These are phyloP conservation scores for Cheilosia urbana DNA, from an alignment of 2,888 invertebrate genomes.

Conservation along the genomic window DNA sequence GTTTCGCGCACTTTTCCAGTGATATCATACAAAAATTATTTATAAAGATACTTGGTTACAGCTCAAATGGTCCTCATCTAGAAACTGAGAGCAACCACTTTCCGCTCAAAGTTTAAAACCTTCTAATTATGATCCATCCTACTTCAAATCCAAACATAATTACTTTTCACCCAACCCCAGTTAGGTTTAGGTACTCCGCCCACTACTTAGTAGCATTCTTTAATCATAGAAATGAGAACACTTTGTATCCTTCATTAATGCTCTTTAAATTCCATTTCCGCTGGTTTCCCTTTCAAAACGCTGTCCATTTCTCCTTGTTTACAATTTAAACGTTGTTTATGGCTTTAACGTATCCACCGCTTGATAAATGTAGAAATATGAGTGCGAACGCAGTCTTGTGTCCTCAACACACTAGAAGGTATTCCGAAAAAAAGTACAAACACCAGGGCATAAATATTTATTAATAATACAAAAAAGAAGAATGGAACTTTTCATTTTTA, in stretches of 20 bases:
- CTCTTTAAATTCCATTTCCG: conserved; percentile 34
- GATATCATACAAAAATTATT: no score
- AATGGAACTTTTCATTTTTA: conserved; percentile 14
- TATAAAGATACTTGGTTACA: no score
- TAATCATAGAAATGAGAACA: conserved; percentile 22
- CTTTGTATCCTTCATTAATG: conserved; percentile 35
- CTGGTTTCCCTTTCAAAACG: conserved; percentile 12
- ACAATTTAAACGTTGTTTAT: conserved; percentile 59
- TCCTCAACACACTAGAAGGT: conserved; percentile 2
- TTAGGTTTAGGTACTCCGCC: background rate
- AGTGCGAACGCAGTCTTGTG: conserved; percentile 29
- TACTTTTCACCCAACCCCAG: background rate
- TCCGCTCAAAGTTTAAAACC: no score
- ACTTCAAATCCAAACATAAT: background rate
- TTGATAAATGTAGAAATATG: conserved; percentile 46
- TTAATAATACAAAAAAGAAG: conserved; percentile 43
- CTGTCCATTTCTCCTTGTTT: conserved; percentile 48
- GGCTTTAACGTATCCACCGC: background rate
- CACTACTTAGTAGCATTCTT: background rate
- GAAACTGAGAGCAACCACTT: no score
- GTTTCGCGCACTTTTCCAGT: no score
- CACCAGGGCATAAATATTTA: conserved; percentile 35
- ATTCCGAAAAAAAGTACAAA: background rate
- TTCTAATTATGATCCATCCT: background rate
- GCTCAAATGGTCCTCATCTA: no score